Base-by-base conservation (phyloP, 2,797 vertebrate species). In the Tragelaphus eurycerus region DNA sequence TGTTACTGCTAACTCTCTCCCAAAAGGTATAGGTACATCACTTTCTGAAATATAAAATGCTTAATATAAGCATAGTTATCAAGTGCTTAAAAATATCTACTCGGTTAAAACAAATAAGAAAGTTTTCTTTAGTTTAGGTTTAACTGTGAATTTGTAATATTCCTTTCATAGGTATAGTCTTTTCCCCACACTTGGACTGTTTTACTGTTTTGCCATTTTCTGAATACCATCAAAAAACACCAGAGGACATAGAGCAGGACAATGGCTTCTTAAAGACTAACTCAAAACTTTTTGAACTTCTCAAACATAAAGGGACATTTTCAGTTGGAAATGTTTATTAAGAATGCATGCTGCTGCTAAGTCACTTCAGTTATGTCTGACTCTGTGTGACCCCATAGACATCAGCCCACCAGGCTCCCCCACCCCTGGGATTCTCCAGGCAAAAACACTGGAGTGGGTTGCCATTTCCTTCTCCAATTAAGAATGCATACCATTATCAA, bases 1-100 rank as follows among this genome's bases (percentile, higher is more conserved):
- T 96, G 90, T 96, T 94, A 97, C 43, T 96, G 43, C 14, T 97
- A 96, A 94, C 78, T 96, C 60, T 96, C 60, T 48, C 23, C 94
- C 98, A 59, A 94, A 97, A 97, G 59, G 59, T 54, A n/a, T 52
- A 62, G 60, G 60, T 62, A 98, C 93, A 25, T 13, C 54, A 19
- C 43, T 90, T 92, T 89, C 29, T 92, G 89, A 90, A 94, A 79
- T 94, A 91, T 21, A 95, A 94, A 87, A 71, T 76, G 27, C 60
- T 86, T 96, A 90, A 94, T 50, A 62, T 12, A 83, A n/a, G 57
- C n/a, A 67, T n/a, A 92, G 71, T 79, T 50, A 64, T 81, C 7
- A 29, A 78, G 46, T 52, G 21, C 62, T 92, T 91, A 93, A 50
- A 95, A 95, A 76, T 86, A 95, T 43, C 48, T 85, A 48, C 16